These are phyloP conservation scores for Argyrosomus regius DNA, from an alignment of 2,797 vertebrate species.

Conservation along the genomic window DNA sequence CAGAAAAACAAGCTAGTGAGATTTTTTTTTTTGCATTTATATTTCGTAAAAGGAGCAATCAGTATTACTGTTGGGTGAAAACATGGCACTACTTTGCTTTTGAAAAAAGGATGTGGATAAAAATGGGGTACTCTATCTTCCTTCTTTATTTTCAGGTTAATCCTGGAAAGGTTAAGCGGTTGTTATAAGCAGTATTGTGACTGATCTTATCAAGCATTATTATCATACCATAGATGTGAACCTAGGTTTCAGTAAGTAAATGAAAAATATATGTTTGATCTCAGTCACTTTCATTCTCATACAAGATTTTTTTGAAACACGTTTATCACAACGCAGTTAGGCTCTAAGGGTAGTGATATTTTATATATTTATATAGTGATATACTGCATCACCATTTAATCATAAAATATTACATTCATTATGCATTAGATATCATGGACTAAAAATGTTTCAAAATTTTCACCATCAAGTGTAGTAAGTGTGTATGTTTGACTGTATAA, in stretches of 20 bases:
- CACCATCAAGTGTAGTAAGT: no score
- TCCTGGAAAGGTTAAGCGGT: neutral
- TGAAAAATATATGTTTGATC: slow-evolving; percentile 14
- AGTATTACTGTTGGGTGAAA: neutral
- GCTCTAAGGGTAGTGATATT: neutral
- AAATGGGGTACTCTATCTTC: neutral
- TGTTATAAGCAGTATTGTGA: neutral
- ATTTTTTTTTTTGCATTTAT: neutral
- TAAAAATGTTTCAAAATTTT: neutral
- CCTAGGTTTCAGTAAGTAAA: neutral
- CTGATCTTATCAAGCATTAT: neutral
- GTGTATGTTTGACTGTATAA: neutral
- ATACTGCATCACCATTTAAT: neutral
- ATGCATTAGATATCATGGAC: neutral
- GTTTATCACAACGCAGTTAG: neutral
- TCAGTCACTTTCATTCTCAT: neutral
- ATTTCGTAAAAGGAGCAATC: neutral
- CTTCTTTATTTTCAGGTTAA: neutral
- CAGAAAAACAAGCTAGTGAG: slow-evolving; percentile 5
- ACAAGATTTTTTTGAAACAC: neutral
- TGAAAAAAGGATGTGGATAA: neutral
- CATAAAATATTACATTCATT: neutral
- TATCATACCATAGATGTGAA: neutral
- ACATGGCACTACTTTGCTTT: neutral
- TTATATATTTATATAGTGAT: neutral